phyloP scores from a whole-genome alignment of 2,888 invertebrate genomes.

The Neocrepidodera transversa region DNA sequence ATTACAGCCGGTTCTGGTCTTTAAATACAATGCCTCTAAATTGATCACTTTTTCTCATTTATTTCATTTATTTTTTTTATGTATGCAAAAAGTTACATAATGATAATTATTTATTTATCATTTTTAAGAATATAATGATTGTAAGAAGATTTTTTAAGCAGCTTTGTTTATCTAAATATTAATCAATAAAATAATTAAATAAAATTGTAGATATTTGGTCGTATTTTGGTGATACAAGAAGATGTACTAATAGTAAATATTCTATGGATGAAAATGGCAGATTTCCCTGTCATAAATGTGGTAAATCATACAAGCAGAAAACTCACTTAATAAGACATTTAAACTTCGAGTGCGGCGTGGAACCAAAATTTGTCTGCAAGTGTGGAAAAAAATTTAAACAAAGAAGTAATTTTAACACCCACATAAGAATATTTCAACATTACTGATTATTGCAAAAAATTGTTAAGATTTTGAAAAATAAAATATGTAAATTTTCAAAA shows the following conservation, averaged over 20 bases:
- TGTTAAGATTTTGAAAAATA: too few relatives aligned
- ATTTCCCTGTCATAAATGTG: constrained; percentile 35
- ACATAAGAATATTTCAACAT: constrained; percentile 23
- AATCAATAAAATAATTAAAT: not conserved
- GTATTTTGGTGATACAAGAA: not conserved
- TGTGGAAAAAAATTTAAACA: constrained; percentile 23
- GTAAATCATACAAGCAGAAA: constrained; percentile 46
- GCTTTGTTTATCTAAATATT: too few relatives aligned
- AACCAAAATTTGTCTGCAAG: constrained; percentile 21
- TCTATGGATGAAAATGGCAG: constrained; percentile 18
- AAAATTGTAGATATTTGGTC: constrained; percentile 17
- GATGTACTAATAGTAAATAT: constrained; percentile 20
- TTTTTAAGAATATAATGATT: too few relatives aligned
- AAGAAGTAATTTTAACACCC: constrained; percentile 18
- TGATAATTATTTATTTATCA: too few relatives aligned
- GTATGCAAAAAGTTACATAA: too few relatives aligned
- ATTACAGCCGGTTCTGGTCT: too few relatives aligned
- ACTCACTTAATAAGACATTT: constrained; percentile 49
- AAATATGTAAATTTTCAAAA: too few relatives aligned
- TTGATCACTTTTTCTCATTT: too few relatives aligned
- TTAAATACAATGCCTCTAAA: too few relatives aligned
- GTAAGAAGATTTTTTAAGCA: too few relatives aligned
- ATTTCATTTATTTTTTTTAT: too few relatives aligned
- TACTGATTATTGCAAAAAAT: not conserved
- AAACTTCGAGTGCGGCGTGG: constrained; percentile 47